Percentiles rank a stretch among this genome's conserved stretches.
These are phyloP conservation scores for Lacerta bilineata DNA, from an alignment of 2,797 vertebrate species.

Conservation along the genomic window DNA sequence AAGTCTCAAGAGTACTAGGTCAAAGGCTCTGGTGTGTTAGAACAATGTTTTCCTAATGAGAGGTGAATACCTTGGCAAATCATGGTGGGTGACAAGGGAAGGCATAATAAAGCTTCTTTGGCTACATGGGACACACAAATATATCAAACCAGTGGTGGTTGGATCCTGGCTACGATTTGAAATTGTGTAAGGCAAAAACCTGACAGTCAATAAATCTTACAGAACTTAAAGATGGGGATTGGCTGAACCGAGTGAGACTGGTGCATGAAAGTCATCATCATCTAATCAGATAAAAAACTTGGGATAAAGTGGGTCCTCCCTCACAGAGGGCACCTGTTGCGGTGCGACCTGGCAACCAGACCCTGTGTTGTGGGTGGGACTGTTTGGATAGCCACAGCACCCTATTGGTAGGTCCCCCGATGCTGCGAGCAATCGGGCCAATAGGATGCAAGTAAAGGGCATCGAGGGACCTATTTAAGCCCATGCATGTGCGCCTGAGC, in stretches of 20 bases:
- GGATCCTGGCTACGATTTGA: constrained; percentile 64
- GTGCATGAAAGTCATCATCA: constrained; percentile 42
- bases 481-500: no score
- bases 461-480: no score
- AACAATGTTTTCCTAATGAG: constrained; percentile 37
- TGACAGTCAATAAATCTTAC: constrained; percentile 78
- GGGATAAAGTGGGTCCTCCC: constrained; percentile 26
- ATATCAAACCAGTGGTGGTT: constrained; percentile 60
- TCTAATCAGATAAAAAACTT: constrained; percentile 27
- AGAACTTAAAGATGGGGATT: constrained; percentile 74
- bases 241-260: constrained; percentile 71
- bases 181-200: constrained; percentile 77
- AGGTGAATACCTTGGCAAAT: constrained; percentile 64
- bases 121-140: constrained; percentile 50
- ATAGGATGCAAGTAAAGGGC: no score
- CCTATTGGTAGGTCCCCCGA: no score
- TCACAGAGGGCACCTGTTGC: no score
- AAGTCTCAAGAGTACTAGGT: not conserved
- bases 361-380: no score
- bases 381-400: no score
- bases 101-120: constrained; percentile 69
- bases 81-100: constrained; percentile 62
- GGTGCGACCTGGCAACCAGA: no score
- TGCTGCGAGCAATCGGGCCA: no score
- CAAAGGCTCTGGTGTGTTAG: not conserved